Base-by-base conservation (phyloP, 2,797 vertebrate species). In the Rhinatrema bivittatum region DNA sequence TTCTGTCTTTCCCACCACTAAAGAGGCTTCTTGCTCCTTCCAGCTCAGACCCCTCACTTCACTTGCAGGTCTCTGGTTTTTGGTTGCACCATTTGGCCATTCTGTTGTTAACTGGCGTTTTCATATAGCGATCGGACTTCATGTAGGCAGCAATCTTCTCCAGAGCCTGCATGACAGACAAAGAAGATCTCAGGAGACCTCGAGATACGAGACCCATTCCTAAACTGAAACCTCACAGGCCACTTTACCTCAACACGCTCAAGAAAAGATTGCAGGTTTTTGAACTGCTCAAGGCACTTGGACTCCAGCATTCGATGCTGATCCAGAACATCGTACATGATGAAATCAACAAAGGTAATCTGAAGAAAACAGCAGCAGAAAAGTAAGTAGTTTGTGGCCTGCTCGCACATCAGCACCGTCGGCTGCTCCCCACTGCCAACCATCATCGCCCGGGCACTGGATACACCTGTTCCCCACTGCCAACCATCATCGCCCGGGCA, bases 311-410 rank as follows among this genome's bases (percentile, higher is more conserved):
- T 85, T 23, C 65, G 67, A 70, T 96, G 91, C 56, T 91, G 87
- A 11, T 97, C 92, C 42, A 98, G 69, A 30, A 94, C 73, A 26
- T 97, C 93, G 2, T 94, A 96, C 78, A 93, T 71, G 6, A 91
- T 15, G 42, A 98, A 97, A 67, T 98, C 93, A 47, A 88, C 90
- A 46, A 90, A 96, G 4, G 91, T 94, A 58, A 97, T 82, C 94
- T 97, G 56, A 29, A n/a, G 7, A 39, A 41, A 4, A n/a, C n/a
- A n/a, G n/a, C 2, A 11, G 10, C 7, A 6, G 20, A 12, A 13
- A 14, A 38, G 25, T 35, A 10, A 19, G 12, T n/a, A 0, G 0
- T 16, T 38, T 46, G 40, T 39, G 7, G 17, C 18, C 8, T 39
- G 4, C 27, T 12, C 6, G 6, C 4, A 16, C 3, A n/a, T n/a